Evolutionary conservation across 92 coral and sea anemone species (phyloP), one percentile per base, ranked within the genome.

Genomic region (Parazoanthus atlanticus): DNA sequence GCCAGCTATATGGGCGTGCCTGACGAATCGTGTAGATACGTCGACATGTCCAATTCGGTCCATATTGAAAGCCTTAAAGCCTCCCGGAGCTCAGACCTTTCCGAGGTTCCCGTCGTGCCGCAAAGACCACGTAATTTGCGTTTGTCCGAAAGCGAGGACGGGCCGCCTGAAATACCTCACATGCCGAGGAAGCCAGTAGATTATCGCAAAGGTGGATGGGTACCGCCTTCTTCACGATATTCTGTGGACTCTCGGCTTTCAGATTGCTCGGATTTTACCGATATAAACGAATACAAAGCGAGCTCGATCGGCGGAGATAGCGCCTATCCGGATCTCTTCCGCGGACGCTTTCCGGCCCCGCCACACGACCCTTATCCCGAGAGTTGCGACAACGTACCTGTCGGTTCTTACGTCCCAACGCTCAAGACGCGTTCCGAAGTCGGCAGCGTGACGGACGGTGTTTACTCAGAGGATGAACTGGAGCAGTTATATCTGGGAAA

Each of bases 351-450:
- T 75, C 98, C 98, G 25, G 90, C 93, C 30, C 98, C 98, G 69
- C 98, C 98, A 5, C 88, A 90, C 74, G 98, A 95, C 36, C 98
- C 98, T 28, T 95, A 95, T 82, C 98, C 98, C 19, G 98, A 95
- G 81, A 95, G 96, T 33, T 76, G 94, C 74, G 98, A 95, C 23
- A 92, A 93, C 29, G 76, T 89, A 29, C 98, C 98, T 25, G 96
- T 94, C 21, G 97, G 96, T 5, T 92, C 95, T 2, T 95, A 95
- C 84, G 93, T 93, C 13, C 94, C 94, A 6, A 93, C 98, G 7
- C 89, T 89, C 47, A 83, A 86, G 71, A 93, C 91, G 74, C 97
- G 93, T 81, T 94, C 98, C 2, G 98, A 95, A 25, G 86, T 95
- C 17, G 96, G 95, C 5, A 95, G 98, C 79, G 83, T 95, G 67